Evolutionary conservation across 1,140 invertebrate species (phyloP).

Genomic region (Zaprionus capensis): DNA sequence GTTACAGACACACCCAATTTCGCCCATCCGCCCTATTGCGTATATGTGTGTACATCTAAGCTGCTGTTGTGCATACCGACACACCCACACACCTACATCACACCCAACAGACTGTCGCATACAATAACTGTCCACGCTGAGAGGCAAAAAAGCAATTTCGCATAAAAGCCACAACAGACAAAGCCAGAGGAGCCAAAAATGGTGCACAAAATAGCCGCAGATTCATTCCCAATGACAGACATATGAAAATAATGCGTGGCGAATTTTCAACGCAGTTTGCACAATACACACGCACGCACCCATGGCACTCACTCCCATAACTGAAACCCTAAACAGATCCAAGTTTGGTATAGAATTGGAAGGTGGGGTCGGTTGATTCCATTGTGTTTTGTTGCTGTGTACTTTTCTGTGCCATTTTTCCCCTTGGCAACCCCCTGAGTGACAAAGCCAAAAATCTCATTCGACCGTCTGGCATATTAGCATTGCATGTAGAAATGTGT

Average conservation of each 20-base stretch:
- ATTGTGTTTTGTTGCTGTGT: neutral
- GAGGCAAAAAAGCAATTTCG: constrained; percentile 70
- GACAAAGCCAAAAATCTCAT: constrained; percentile 62
- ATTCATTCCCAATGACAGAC: constrained; percentile 67
- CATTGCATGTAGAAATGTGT: constrained; percentile 70
- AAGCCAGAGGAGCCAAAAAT: constrained; percentile 57
- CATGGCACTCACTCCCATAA: neutral
- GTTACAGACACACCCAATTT: constrained; percentile 13
- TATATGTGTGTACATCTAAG: neutral
- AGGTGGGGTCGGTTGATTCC: neutral
- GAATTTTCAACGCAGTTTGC: constrained; percentile 58
- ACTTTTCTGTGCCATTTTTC: neutral
- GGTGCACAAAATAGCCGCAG: constrained; percentile 58
- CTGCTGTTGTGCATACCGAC: constrained; percentile 3
- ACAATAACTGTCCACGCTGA: constrained; percentile 37
- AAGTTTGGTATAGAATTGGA: neutral
- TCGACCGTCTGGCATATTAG: constrained; percentile 58
- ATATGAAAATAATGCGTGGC: constrained; percentile 76
- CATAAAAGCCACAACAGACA: constrained; percentile 77
- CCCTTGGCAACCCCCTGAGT: constrained; percentile 20
- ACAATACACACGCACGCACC: constrained; percentile 24
- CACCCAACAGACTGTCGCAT: constrained; percentile 19
- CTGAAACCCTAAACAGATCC: constrained; percentile 13
- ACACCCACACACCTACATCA: neutral
- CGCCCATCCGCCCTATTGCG: constrained; percentile 3